Base-by-base conservation (phyloP, 2,888 invertebrate species). In the Noctuana brunneofusca region DNA sequence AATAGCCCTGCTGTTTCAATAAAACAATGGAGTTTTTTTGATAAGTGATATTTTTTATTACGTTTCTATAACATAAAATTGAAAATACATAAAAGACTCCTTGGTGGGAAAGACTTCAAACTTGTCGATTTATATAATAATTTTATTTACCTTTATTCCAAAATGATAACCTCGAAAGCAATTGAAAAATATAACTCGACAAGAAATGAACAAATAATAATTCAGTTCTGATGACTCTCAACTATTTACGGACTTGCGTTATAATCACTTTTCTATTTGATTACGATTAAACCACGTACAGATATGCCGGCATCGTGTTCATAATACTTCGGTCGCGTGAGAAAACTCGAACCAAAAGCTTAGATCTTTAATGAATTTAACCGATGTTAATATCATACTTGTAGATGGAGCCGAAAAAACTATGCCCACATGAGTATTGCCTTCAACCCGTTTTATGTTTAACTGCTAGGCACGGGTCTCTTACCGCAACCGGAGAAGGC, bases 281-380 rank as follows among this genome's bases (percentile, higher is more conserved):
- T 69, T 56, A 50, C 27, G 66, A 68, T 65, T 69, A 70, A 68
- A 70, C 69, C 69, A 76, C 70, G 74, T 68, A 68, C 64, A 71
- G 75, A 68, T 67, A 69, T 66, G 69, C 76, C 77, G 76, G 66
- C 67, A 18, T 16, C 41, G 18, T 18, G 70, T 66, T 70, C 57
- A 63, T 69, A 64, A 68, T 59, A 63, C 75, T 75, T 71, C 67
- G 68, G 67, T 78, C 71, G 80, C 81, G 84, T 84, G 86, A 87
- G 84, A 86, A 83, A 66, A 56, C 58, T 32, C 16, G 57, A 24
- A 57, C 53, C 54, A 75, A 73, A 74, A 78, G 71, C 71, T 77
- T 74, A 78, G 78, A 83, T 81, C 79, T 70, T 74, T 84, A 81
- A 84, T 84, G 79, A 82, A 85, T 84, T 81, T 79, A 75, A 78